Evolutionary conservation across 2,113 vertebrate genomes (phyloP).

Genomic region (Aspiorhynchus laticeps): DNA sequence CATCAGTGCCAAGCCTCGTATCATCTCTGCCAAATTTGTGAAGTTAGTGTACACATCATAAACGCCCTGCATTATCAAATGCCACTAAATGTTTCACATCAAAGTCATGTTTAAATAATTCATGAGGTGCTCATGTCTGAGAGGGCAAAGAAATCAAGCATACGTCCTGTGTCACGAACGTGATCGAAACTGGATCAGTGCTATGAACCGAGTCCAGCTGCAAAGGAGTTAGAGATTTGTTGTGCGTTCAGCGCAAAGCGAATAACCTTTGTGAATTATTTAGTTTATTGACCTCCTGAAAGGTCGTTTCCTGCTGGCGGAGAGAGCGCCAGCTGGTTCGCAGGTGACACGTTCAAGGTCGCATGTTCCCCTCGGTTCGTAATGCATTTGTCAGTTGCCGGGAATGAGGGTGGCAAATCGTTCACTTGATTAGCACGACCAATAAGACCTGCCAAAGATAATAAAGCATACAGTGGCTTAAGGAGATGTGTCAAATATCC

Average conservation of each 20-base stretch:
- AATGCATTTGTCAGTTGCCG: constrained; percentile 81
- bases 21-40: constrained; percentile 12
- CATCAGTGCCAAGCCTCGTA: neutral
- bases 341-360: constrained; percentile 82
- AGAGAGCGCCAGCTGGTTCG: constrained; percentile 74
- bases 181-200: neutral
- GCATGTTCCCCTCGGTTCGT: constrained; percentile 76
- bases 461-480: constrained; percentile 80
- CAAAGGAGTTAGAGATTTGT: constrained; percentile 71
- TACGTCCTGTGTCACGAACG: constrained; percentile 55
- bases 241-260: constrained; percentile 70
- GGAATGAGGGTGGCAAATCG: constrained; percentile 71
- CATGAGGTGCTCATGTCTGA: constrained; percentile 16
- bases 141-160: constrained; percentile 1
- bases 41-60: constrained; percentile 14
- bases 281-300: constrained; percentile 86
- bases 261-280: constrained; percentile 85
- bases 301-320: constrained; percentile 80
- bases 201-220: constrained; percentile 55
- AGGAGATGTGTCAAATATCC: constrained; percentile 82
- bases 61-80: neutral
- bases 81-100: constrained; percentile 32
- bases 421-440: constrained; percentile 82
- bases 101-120: constrained; percentile 28
- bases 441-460: constrained; percentile 82